Evolutionary conservation across 2,797 vertebrate species (phyloP).

Genomic region (Artibeus jamaicensis): DNA sequence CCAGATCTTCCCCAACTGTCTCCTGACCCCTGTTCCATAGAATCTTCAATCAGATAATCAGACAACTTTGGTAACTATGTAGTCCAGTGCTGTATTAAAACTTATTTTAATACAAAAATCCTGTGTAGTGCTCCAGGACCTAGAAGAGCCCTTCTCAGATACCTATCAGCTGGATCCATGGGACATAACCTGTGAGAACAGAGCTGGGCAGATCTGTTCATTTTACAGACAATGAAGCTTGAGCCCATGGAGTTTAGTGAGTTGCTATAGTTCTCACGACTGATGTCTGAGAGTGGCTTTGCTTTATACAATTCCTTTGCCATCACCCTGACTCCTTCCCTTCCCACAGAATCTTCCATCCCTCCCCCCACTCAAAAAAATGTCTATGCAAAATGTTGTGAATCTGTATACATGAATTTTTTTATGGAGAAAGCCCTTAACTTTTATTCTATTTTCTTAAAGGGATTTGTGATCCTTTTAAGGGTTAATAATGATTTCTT

Average conservation of each 20-base stretch:
- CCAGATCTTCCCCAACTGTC: neutral
- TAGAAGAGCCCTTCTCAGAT: neutral
- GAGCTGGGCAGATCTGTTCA: neutral
- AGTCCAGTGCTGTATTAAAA: neutral
- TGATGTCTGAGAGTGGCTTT: neutral
- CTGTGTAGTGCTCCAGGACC: neutral
- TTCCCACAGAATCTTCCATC: neutral
- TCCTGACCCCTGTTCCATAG: neutral
- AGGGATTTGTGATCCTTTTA: neutral
- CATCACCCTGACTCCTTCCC: neutral
- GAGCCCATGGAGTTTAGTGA: rapidly evolving
- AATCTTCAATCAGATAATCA: neutral
- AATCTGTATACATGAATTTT: neutral
- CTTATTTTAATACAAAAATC: neutral
- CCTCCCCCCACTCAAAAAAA: neutral
- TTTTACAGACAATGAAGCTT: neutral
- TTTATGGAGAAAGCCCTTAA: neutral
- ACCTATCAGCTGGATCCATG: neutral
- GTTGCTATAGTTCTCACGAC: neutral
- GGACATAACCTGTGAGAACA: neutral
- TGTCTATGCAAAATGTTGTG: neutral
- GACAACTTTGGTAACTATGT: neutral
- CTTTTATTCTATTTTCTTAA: slow-evolving; percentile 18
- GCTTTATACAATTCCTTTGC: neutral
- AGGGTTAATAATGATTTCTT: slow-evolving; percentile 45